These are phyloP conservation scores for rat (Rattus norvegicus) DNA, from an alignment of 2,113 vertebrate genomes.

Conservation along the genomic window GRCr8 NC_086032.1:71176001-71176500, in stretches of 20 bases:
- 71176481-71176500: background rate
- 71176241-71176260: background rate
- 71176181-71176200: rapidly evolving
- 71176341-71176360: background rate
- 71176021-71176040: background rate
- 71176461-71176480: background rate
- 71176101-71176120: background rate
- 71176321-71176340: too few relatives aligned
- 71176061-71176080: background rate
- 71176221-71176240: background rate
- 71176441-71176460: background rate
- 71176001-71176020: background rate
- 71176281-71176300: background rate
- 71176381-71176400: background rate
- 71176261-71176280: background rate
- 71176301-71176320: background rate
- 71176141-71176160: too few relatives aligned
- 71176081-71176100: rapidly evolving
- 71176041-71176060: background rate
- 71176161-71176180: background rate
- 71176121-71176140: too few relatives aligned
- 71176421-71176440: background rate
- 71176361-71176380: background rate
- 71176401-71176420: background rate
- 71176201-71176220: background rate